Base-by-base conservation (phyloP, 2,113 vertebrate genomes). In the Abramis brama region DNA sequence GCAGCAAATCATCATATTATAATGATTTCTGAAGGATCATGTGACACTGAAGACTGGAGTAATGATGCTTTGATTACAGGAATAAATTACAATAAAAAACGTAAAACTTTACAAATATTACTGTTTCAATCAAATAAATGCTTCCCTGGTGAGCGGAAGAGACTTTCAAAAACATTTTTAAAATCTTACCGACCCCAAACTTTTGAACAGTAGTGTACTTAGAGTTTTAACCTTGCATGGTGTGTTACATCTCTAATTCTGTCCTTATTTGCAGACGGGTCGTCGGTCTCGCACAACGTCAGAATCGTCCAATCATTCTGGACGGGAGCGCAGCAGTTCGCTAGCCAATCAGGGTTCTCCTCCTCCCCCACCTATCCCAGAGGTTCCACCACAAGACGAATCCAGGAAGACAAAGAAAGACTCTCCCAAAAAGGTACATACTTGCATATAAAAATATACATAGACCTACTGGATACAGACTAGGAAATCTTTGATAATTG, bases 241-340 rank as follows among this genome's bases (percentile, higher is more conserved):
- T 21, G 7, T 57, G 55, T 57, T 21, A 21, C 55, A 57, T 57
- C 19, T 23, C 55, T 36, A 10, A 75, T 3, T 1, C 15, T 79
- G 21, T 43, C 10, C 57, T 57, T n/a, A 23, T 8, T 85, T 55
- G 39, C 68, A 99, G 97, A 91, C 88, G 0, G 94, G 94, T 0
- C 92, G 83, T 50, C 94, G 93, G 0, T 96, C 95, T 2, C 95
- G 95, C 68, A 97, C 96, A 1, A 96, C 94, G 3, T 96, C 97
- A 0, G 97, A 97, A 87, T 96, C 92, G 0, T 95, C 97, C n/a
- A 95, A 86, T 85, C 96, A 97, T 90, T 97, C 95, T 0, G 96
- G 93, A 3, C 94, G 96, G 74, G 97, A 96, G 66, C 88, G 94
- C 25, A 93, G 94, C 50, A 94, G 92, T 91, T 96, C 96, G 0